Conservation (phyloP, 2,113 vertebrate genomes). For the Lepisosteus oculatus region DNA sequence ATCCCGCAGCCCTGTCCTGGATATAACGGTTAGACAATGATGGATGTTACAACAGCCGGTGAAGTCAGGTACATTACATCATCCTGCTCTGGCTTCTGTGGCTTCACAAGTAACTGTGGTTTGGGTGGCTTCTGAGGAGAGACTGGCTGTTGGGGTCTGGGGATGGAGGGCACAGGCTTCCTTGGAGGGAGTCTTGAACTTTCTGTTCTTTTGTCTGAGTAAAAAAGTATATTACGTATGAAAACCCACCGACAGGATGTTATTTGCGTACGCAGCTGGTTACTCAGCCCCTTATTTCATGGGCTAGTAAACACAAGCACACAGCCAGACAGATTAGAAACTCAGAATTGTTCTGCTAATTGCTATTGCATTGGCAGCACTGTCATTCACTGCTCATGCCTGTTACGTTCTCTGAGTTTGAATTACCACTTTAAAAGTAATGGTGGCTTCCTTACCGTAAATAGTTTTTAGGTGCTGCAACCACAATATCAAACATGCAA, state of each 20-base stretch:
- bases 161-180: constrained; percentile 24
- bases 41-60: background rate
- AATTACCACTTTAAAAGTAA: too few species aligned
- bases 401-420: too few species aligned
- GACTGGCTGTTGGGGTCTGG: background rate
- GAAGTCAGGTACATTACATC: constrained; percentile 34
- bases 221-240: constrained; percentile 21
- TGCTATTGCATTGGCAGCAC: too few species aligned
- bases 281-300: too few species aligned
- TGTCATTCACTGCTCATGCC: too few species aligned
- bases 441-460: too few species aligned
- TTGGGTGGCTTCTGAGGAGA: constrained; percentile 26
- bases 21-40: background rate
- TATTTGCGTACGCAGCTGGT: background rate
- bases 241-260: constrained; percentile 23
- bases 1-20: too few species aligned
- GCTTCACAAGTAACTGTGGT: constrained; percentile 34
- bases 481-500: too few species aligned
- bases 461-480: too few species aligned
- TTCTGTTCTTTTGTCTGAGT: constrained; percentile 50
- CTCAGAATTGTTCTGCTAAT: too few species aligned
- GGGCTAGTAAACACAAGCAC: background rate
- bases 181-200: constrained; percentile 25
- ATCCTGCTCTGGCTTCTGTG: constrained; percentile 8
- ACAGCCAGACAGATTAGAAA: too few species aligned